A percentile compares a stretch with the other conserved stretches of the same genome.
Conservation (phyloP, 2,888 invertebrate genomes). For the Rhodophaea formosa region DNA sequence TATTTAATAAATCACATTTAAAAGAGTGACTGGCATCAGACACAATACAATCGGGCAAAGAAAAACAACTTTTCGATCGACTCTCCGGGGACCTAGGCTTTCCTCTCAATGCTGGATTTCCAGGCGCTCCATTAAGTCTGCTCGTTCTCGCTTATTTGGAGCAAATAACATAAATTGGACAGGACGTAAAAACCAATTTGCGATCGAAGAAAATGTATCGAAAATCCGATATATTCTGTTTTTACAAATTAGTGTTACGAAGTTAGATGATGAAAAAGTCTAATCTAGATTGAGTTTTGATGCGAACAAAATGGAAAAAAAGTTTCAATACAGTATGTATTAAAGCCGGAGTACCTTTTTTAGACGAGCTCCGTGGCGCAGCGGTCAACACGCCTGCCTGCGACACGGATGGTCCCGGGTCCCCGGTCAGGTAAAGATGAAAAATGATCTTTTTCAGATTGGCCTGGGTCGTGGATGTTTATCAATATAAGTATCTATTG, state of each 20-base stretch:
- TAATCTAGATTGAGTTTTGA: too few species aligned
- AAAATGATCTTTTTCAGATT: too few species aligned
- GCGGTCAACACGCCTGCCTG: too few species aligned
- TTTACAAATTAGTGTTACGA: background rate
- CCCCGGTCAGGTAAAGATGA: too few species aligned
- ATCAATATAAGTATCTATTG: too few species aligned
- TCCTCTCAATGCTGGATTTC: slow-evolving; percentile 3
- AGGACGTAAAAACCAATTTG: slow-evolving; percentile 10
- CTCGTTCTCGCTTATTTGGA: slow-evolving; percentile 10
- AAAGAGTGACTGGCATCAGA: background rate
- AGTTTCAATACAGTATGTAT: too few species aligned
- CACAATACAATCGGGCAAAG: background rate
- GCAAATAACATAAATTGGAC: slow-evolving; percentile 14
- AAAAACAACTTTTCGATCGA: slow-evolving; percentile 1
- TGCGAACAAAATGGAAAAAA: too few species aligned
- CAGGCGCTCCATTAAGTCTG: background rate
- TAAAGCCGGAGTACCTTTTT: too few species aligned
- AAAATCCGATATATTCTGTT: slow-evolving; percentile 9
- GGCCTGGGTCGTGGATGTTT: too few species aligned
- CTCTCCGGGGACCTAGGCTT: background rate
- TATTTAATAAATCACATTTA: too few species aligned
- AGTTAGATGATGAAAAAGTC: background rate
- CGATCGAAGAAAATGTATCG: background rate
- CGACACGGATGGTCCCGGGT: too few species aligned
- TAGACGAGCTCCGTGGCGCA: too few species aligned